Percentiles rank a stretch among this genome's conserved stretches.
Evolutionary conservation across 35 echinoderm and acorn worm species (phyloP).

Genomic region (Apostichopus parvimensis): DNA sequence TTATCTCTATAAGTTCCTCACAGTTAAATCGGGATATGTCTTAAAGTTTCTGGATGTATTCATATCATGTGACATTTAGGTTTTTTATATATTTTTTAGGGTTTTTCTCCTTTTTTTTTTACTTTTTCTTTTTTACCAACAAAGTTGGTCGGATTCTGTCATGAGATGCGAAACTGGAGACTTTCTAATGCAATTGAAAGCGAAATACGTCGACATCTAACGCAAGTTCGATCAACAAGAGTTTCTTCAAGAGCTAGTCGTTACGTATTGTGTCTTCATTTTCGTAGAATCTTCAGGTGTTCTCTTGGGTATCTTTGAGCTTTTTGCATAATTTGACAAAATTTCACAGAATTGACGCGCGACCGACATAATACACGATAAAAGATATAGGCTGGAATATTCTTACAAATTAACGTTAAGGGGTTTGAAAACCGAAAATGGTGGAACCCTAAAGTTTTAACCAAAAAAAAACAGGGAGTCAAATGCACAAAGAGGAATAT

Average conservation of each 20-base stretch:
- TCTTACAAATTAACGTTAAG: too few species aligned
- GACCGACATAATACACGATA: too few species aligned
- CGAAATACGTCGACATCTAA: neutral
- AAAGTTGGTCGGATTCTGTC: neutral
- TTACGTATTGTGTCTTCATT: neutral
- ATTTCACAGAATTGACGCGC: neutral
- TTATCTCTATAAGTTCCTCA: too few species aligned
- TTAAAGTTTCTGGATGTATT: neutral
- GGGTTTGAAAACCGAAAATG: too few species aligned
- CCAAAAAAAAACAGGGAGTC: too few species aligned
- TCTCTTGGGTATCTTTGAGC: neutral
- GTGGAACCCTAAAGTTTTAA: too few species aligned
- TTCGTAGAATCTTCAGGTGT: slow-evolving; percentile 8
- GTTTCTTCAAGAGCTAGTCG: neutral
- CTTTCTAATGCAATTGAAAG: neutral
- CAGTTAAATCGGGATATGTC: too few species aligned
- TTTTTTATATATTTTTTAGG: neutral
- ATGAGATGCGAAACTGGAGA: neutral
- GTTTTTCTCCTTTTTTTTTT: neutral
- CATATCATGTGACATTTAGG: neutral
- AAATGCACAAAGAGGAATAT: too few species aligned
- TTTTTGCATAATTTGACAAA: neutral
- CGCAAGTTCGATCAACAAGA: neutral
- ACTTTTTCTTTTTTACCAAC: neutral
- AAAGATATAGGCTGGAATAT: too few species aligned